These are phyloP conservation scores for Mamestra brassicae DNA, from an alignment of 2,888 invertebrate species.

Conservation along the genomic window DNA sequence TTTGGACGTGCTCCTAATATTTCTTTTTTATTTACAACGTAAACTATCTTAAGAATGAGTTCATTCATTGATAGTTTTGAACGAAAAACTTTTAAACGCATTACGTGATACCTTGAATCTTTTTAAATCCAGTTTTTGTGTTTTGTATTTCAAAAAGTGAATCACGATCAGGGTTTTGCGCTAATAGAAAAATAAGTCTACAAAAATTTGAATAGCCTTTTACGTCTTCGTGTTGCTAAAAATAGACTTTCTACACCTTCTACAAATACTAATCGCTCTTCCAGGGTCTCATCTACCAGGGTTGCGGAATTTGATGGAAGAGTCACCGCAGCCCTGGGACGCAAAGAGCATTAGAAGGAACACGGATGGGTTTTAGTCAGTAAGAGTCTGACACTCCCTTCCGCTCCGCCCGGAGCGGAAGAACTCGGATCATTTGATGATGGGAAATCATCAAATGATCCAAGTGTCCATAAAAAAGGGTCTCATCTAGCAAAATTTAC, in stretches of 20 bases:
- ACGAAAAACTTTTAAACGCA: slow-evolving; percentile 11
- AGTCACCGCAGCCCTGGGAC: too few species aligned
- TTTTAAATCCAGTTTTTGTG: background rate
- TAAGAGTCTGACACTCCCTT: too few species aligned
- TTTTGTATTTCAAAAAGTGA: slow-evolving; percentile 4
- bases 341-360: too few species aligned
- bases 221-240: background rate
- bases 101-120: background rate
- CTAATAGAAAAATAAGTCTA: slow-evolving; percentile 8
- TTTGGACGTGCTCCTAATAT: slow-evolving; percentile 16
- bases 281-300: too few species aligned
- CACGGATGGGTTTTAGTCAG: too few species aligned
- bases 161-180: slow-evolving; percentile 14
- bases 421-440: too few species aligned
- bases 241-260: background rate
- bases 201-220: slow-evolving; percentile 1
- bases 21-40: background rate
- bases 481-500: too few species aligned
- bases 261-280: too few species aligned
- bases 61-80: slow-evolving; percentile 46
- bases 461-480: too few species aligned
- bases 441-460: too few species aligned
- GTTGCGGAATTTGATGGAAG: too few species aligned
- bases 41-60: slow-evolving; percentile 30
- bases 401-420: too few species aligned